Evolutionary conservation across 2,888 invertebrate species (phyloP).

Genomic region (Dasypogon diadema): DNA sequence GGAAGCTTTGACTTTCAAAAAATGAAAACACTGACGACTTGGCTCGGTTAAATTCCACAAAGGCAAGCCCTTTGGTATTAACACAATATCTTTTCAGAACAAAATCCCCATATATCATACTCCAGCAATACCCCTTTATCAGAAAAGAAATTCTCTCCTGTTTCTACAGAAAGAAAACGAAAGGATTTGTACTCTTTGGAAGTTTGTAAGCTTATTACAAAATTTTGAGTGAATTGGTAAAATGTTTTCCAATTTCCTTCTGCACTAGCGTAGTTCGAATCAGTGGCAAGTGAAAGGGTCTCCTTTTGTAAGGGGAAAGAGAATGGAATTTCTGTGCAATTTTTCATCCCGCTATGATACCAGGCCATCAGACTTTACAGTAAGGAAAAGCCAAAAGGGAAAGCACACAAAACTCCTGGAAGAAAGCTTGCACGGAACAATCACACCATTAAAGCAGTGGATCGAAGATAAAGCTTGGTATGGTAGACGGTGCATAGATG

Average conservation of each 20-base stretch:
- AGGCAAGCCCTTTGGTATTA: no score
- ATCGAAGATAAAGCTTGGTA: neutral
- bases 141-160: neutral
- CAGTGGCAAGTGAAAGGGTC: neutral
- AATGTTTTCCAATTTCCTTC: conserved; percentile 33
- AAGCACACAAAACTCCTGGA: neutral
- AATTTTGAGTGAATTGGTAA: conserved; percentile 1
- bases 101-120: no score
- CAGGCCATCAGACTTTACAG: conserved; percentile 1
- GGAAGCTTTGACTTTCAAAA: no score
- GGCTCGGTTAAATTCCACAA: no score
- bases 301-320: conserved; percentile 21
- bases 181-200: conserved; percentile 14
- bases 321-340: conserved; percentile 43
- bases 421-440: neutral
- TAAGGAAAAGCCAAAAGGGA: neutral
- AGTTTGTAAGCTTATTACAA: neutral
- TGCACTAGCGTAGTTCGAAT: conserved; percentile 9
- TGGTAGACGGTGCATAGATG: neutral
- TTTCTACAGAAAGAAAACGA: neutral
- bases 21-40: no score
- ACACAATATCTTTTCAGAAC: no score
- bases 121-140: neutral
- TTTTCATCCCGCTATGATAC: conserved; percentile 46
- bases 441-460: neutral